Base-by-base conservation (phyloP, 2,888 invertebrate species). In the Mellilla xanthometata region DNA sequence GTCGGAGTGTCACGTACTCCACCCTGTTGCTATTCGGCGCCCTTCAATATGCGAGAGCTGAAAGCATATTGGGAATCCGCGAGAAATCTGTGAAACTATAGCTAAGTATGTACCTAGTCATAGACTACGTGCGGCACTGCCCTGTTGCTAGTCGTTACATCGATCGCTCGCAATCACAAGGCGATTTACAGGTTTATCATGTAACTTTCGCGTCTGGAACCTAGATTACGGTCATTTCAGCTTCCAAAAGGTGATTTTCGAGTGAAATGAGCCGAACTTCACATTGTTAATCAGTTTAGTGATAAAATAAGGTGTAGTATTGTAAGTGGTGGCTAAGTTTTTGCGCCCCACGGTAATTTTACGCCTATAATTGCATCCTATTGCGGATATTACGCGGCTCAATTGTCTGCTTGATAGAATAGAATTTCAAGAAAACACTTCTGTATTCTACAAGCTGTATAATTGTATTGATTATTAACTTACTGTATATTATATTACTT, bases 61-160 rank as follows among this genome's bases (percentile, higher is more conserved):
- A 44, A 39, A 64, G 62, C 59, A 67, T 63, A 60, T 65, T 48
- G 49, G 36, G 54, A 48, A 66, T 68, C 58, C 55, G 55, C 56
- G 51, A 50, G 46, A 56, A 72, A 71, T 60, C 53, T 54, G 13
- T 7, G 24, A n/a, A 38, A 15, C 58, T 53, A 54, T 56, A 58
- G 59, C 52, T 54, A 56, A 52, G 44, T 12, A 62, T 62, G 51
- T 62, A 59, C n/a, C n/a, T n/a, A n/a, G 32, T 11, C 60, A 61
- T 33, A 45, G 33, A 36, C 31, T 62, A 68, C 53, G 54, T 69
- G 68, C 58, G 57, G 65, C 66, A 38, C 80, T 73, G 83, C 82
- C 84, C 84, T 82, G 80, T 82, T 81, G 76, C 83, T 78, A 81
- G 62, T 65, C 57, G 68, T 62, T 71, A 66, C 81, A 85, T 86